Percentiles rank a stretch among this genome's conserved stretches.
Conservation (phyloP, 2,888 invertebrate genomes). For the Toxonevra muliebris region DNA sequence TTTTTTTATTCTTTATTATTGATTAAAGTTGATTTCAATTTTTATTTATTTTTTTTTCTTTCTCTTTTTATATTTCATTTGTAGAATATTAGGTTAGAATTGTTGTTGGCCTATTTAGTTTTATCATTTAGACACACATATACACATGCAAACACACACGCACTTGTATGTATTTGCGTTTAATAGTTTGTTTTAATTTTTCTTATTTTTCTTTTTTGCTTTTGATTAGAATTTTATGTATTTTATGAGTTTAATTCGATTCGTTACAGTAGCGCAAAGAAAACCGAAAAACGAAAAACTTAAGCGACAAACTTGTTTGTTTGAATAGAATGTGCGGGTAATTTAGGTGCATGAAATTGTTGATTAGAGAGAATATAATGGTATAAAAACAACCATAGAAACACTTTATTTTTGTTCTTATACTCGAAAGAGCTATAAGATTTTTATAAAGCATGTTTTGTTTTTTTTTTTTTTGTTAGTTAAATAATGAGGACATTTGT, state of each 20-base stretch:
- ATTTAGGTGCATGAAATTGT: background rate
- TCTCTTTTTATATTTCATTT: constrained; percentile 20
- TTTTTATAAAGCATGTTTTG: too few relatives aligned
- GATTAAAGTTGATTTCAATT: too few relatives aligned
- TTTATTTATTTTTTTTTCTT: too few relatives aligned
- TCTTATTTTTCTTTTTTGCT: background rate
- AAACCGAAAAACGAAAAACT: constrained; percentile 11
- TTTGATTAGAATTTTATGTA: background rate
- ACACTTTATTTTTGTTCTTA: background rate
- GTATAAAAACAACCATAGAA: background rate
- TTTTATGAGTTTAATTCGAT: constrained; percentile 7
- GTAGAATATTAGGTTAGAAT: constrained; percentile 29
- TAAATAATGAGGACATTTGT: too few relatives aligned
- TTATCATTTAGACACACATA: background rate
- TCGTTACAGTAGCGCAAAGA: constrained; percentile 14
- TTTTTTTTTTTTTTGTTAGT: too few relatives aligned
- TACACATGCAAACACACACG: too few relatives aligned
- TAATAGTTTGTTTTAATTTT: too few relatives aligned
- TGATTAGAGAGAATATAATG: background rate
- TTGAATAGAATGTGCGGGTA: background rate
- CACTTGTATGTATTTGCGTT: constrained; percentile 14
- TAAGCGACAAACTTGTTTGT: background rate
- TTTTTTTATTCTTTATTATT: too few relatives aligned
- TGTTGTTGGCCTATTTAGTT: constrained; percentile 28
- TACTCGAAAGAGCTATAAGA: background rate